Evolutionary conservation across 2,888 invertebrate species (phyloP), one percentile per base, ranked within the genome.

Genomic region (Digitonthophagus gazella): DNA sequence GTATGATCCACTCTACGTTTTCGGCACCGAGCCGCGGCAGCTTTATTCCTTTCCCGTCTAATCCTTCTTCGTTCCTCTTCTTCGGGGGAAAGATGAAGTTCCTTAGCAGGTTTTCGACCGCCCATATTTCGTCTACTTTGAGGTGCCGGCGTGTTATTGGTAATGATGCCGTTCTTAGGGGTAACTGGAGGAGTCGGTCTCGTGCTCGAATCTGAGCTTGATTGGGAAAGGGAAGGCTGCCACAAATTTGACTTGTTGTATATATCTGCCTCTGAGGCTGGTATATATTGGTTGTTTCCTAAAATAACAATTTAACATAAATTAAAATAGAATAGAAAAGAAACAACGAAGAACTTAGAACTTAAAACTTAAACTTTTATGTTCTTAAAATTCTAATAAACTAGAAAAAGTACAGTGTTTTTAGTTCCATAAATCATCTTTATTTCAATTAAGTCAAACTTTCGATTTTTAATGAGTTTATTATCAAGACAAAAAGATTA

Each of bases 1-100:
- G 98, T 98, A 81, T 97, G 96, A 83, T 98, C 98, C 77, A 98
- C 92, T 71, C 98, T 88, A 74, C 98, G 89, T 83, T 98, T 97
- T 79, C 98, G 90, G 83, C 98, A 99, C 75, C 98, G 89, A 0
- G 98, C 98, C 66, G 98, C 98, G 28, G 98, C 98, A 85, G 95
- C 89, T 84, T 99, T 99, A 83, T 99, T 99, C 71, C 98, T 86
- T 80, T 98, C 97, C 64, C 98, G 87, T 18, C 98, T 88, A 58
- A 95, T 84, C 78, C 91, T 89, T 64, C 97, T 87, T 70, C 96
- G 88, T 78, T 96, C 96, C 79, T 96, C 96, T 81, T 98, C 98
- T 82, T 98, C 97, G 0, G 96, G 95, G 58, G 92, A 87, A 80
- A 93, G 86, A 82, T 93, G 90, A 74, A 89, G 86, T 71, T 92